A percentile compares a stretch with the other conserved stretches of the same genome.
Evolutionary conservation across 2,113 vertebrate species (phyloP).

Genomic region (Elachura formosa): DNA sequence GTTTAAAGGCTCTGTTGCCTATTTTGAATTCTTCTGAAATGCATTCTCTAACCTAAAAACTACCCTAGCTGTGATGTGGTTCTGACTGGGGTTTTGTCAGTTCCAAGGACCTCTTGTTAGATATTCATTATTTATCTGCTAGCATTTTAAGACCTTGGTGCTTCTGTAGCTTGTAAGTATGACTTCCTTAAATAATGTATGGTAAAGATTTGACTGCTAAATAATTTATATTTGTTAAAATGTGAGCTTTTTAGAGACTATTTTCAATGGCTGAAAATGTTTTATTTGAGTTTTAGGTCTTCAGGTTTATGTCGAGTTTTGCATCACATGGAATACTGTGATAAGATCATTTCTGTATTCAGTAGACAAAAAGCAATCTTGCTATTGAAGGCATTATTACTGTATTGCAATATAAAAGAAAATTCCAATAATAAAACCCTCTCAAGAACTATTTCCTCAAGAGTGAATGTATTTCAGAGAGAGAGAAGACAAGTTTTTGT

Average conservation of each 20-base stretch:
- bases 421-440: background rate
- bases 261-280: background rate
- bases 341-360: background rate
- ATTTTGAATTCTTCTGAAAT: slow-evolving; percentile 20
- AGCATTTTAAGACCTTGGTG: background rate
- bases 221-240: slow-evolving; percentile 50
- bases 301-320: background rate
- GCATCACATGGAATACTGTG: background rate
- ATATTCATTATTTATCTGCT: slow-evolving; percentile 51
- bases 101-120: background rate
- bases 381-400: background rate
- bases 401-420: background rate
- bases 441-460: background rate
- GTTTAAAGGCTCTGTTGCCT: background rate
- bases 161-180: background rate
- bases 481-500: background rate
- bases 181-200: slow-evolving; percentile 34
- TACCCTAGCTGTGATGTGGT: background rate
- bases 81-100: background rate
- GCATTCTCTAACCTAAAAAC: background rate
- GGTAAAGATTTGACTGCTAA: slow-evolving; percentile 1
- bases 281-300: background rate
- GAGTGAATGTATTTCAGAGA: background rate
- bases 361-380: background rate
- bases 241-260: background rate